Conservation (phyloP, 2,113 vertebrate species). For the Sinocyclocheilus maitianheensis region DNA sequence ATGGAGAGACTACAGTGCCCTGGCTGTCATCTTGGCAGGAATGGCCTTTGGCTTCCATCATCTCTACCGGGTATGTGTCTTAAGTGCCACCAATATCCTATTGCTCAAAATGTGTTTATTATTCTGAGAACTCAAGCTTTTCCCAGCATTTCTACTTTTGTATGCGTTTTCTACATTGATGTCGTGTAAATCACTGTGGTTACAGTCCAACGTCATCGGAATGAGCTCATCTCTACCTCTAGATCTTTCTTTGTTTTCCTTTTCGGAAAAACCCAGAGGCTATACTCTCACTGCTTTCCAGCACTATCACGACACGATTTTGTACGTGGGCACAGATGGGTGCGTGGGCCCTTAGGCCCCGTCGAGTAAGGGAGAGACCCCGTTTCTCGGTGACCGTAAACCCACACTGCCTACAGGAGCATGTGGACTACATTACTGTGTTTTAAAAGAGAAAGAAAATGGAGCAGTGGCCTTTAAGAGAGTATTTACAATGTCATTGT, state of each 20-base stretch:
- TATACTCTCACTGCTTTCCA: constrained; percentile 58
- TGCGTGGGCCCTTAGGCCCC: constrained; percentile 9
- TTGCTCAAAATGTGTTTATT: background rate
- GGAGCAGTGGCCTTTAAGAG: constrained; percentile 50
- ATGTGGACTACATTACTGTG: constrained; percentile 76
- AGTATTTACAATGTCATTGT: constrained; percentile 32
- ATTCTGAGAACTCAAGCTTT: constrained; percentile 11
- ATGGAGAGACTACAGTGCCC: constrained; percentile 93
- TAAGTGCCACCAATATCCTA: background rate
- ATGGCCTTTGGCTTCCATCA: constrained; percentile 94
- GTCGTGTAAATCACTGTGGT: constrained; percentile 42
- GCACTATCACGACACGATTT: constrained; percentile 69
- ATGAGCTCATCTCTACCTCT: constrained; percentile 68
- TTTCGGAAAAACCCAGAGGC: constrained; percentile 54
- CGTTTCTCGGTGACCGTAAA: constrained; percentile 71
- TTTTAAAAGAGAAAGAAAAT: constrained; percentile 70
- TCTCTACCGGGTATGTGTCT: constrained; percentile 85
- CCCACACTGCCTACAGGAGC: constrained; percentile 69
- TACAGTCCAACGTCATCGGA: constrained; percentile 67
- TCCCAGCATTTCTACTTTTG: constrained; percentile 50
- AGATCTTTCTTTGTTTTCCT: constrained; percentile 54
- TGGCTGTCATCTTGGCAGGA: constrained; percentile 92
- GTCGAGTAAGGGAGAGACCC: constrained; percentile 61
- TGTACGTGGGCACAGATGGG: background rate
- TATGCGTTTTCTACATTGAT: constrained; percentile 45